Evolutionary conservation across 1,140 invertebrate genomes (phyloP).

Genomic region (Oryzaephilus surinamensis): DNA sequence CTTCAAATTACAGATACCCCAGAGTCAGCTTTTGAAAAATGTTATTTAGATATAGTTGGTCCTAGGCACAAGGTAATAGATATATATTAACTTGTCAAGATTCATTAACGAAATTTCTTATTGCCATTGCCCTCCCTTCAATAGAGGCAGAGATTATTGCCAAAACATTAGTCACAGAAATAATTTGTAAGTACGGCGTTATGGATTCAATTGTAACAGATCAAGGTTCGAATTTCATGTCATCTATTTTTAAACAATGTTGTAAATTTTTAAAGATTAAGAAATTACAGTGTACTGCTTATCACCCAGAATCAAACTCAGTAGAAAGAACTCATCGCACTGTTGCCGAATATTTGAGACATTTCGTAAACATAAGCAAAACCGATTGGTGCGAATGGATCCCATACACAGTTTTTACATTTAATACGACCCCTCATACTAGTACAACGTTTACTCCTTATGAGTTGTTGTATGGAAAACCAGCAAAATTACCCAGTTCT

Average conservation of each 20-base stretch:
- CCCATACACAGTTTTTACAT: conserved; percentile 20
- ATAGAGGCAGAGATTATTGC: conserved; percentile 20
- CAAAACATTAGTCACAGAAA: conserved; percentile 16
- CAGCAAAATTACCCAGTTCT: conserved; percentile 20
- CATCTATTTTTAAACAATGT: conserved; percentile 18
- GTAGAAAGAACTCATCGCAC: conserved; percentile 22
- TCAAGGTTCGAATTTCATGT: conserved; percentile 27
- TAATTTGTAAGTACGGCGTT: conserved; percentile 25
- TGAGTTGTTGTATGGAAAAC: conserved; percentile 26
- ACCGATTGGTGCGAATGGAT: conserved; percentile 29
- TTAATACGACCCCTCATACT: conserved; percentile 27
- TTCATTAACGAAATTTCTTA: conserved; percentile 22
- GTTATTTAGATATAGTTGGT: conserved; percentile 24
- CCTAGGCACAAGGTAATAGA: conserved; percentile 18
- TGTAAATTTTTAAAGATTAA: conserved; percentile 13
- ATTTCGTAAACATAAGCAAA: conserved; percentile 16
- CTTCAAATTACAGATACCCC: no score
- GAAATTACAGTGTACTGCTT: conserved; percentile 21
- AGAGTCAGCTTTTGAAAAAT: conserved; percentile 7
- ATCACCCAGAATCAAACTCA: conserved; percentile 24
- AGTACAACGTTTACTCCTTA: conserved; percentile 27
- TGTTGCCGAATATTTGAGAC: conserved; percentile 22
- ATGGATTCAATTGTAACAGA: conserved; percentile 25
- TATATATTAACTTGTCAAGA: conserved; percentile 27
- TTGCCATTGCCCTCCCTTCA: conserved; percentile 18